Conservation (phyloP, 30 jellyfish, hydroid and myxozoan genomes). For the Aurelia aurita region DNA sequence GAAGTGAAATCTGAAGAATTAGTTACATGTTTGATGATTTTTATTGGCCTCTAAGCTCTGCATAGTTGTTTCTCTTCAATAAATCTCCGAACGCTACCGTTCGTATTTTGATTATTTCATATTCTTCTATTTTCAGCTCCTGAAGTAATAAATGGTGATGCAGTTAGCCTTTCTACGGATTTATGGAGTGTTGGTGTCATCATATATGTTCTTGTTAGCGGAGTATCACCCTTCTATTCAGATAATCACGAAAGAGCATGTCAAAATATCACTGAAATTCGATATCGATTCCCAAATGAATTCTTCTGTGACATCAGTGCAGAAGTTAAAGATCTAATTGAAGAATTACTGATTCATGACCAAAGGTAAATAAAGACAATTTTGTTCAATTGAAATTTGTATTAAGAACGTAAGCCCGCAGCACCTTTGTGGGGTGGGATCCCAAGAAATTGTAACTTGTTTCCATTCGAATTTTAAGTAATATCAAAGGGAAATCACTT, state of each 20-base stretch:
- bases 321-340: conserved; percentile 96
- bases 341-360: conserved; percentile 90
- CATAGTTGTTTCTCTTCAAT: too few species aligned
- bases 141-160: conserved; percentile 85
- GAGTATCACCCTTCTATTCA: conserved; percentile 98
- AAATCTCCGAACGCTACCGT: too few species aligned
- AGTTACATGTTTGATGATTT: too few species aligned
- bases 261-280: conserved; percentile 89
- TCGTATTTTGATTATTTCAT: too few species aligned
- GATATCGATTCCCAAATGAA: conserved; percentile 95
- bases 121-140: conserved; percentile 77
- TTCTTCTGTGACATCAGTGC: conserved; percentile 83
- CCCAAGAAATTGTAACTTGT: too few species aligned
- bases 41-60: too few species aligned
- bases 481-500: too few species aligned
- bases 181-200: conserved; percentile 99
- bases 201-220: conserved; percentile 92
- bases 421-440: too few species aligned
- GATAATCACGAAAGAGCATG: conserved; percentile 92
- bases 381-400: too few species aligned
- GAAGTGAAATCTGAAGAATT: too few species aligned
- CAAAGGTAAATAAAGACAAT: conserved; percentile 57
- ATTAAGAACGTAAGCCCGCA: too few species aligned
- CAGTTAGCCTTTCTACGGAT: conserved; percentile 86
- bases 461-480: too few species aligned